phyloP scores from a whole-genome alignment of 1,140 invertebrate species.

The Orussus abietinus region DNA sequence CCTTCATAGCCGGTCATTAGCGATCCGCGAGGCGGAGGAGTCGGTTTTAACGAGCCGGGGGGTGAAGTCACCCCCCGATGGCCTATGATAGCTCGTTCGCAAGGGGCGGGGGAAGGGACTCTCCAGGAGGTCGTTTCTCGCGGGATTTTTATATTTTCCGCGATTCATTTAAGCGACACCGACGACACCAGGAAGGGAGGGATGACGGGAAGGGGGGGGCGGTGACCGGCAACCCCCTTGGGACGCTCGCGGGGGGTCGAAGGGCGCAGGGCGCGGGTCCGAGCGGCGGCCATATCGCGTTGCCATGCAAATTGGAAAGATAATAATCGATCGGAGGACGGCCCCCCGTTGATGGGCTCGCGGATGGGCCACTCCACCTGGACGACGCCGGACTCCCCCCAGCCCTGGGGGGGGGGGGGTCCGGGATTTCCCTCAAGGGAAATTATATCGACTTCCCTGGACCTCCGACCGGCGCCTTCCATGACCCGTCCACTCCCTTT shows the following conservation, averaged over 20 bases:
- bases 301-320: slow-evolving; percentile 55
- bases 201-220: not conserved
- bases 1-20: too few relatives aligned
- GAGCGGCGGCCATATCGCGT: slow-evolving; percentile 43
- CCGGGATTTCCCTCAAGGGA: slow-evolving; percentile 52
- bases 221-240: too few relatives aligned
- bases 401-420: slow-evolving; percentile 20
- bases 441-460: slow-evolving; percentile 48
- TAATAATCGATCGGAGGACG: slow-evolving; percentile 54
- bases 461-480: slow-evolving; percentile 21
- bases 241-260: too few relatives aligned
- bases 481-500: slow-evolving; percentile 2
- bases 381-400: slow-evolving; percentile 41
- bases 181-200: not conserved
- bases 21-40: too few relatives aligned
- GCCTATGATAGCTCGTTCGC: too few relatives aligned
- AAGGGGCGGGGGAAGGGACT: too few relatives aligned
- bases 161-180: too few relatives aligned
- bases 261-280: slow-evolving; percentile 35
- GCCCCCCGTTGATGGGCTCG: slow-evolving; percentile 48
- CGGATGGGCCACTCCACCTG: slow-evolving; percentile 46
- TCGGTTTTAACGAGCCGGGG: too few relatives aligned
- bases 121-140: too few relatives aligned
- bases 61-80: too few relatives aligned
- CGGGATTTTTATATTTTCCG: too few relatives aligned